A percentile compares a stretch with the other conserved stretches of the same genome.
Conservation (phyloP, 2,113 vertebrate genomes). For the Muntiacus muntjak region DNA sequence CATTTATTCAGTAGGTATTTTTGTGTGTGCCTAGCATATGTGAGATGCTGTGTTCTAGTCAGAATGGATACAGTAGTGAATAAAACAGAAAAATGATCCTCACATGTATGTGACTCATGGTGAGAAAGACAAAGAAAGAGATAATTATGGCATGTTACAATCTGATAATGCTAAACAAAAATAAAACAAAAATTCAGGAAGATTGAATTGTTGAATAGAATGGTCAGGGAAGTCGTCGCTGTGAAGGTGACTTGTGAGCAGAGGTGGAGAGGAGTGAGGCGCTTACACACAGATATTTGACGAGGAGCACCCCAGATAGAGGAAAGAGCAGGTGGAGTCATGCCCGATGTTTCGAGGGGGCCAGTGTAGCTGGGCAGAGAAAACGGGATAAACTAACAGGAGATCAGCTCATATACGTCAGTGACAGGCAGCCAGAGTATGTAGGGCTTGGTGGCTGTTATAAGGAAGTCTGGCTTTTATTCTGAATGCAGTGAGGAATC, state of each 20-base stretch:
- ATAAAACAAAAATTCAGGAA: background rate
- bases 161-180: background rate
- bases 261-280: background rate
- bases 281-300: background rate
- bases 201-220: background rate
- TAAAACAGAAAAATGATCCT: background rate
- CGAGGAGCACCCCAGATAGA: background rate
- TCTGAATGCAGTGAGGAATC: background rate
- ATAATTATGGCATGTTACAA: background rate
- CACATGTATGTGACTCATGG: background rate
- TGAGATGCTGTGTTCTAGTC: background rate
- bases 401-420: background rate
- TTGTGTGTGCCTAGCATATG: background rate
- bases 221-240: background rate
- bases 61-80: background rate
- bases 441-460: background rate
- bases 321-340: background rate
- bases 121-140: background rate
- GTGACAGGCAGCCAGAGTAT: background rate
- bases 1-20: background rate
- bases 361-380: background rate
- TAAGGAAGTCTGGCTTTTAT: background rate
- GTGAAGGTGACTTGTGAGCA: background rate
- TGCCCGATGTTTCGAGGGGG: accelerated
- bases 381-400: background rate